Conservation (phyloP, 2,888 invertebrate genomes). For the Cerastoderma edule region DNA sequence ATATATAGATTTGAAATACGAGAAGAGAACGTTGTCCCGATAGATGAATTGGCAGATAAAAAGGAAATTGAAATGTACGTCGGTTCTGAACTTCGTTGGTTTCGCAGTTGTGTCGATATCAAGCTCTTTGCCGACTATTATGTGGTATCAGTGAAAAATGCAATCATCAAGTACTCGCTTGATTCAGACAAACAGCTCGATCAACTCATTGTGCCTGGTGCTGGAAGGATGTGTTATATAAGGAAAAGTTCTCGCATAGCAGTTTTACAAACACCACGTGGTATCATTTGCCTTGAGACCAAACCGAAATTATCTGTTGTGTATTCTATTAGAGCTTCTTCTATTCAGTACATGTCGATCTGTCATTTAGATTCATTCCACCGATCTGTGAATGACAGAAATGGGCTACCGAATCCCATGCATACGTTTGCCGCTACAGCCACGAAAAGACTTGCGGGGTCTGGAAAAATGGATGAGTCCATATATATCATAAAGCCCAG, state of each 20-base stretch:
- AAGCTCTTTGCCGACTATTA: background rate
- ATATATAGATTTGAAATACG: too few relatives aligned
- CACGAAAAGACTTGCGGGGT: background rate
- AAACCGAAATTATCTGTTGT: background rate
- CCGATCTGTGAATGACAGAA: background rate
- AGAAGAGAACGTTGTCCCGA: too few relatives aligned
- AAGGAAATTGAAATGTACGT: too few relatives aligned
- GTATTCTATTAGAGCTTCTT: background rate
- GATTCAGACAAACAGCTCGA: background rate
- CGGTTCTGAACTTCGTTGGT: too few relatives aligned
- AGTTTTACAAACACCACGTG: background rate
- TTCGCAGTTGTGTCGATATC: conserved; percentile 8
- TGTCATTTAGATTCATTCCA: background rate
- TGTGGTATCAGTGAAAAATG: background rate
- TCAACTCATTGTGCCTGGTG: background rate
- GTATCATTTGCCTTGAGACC: background rate
- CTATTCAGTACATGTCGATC: background rate
- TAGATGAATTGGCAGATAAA: too few relatives aligned
- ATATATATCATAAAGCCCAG: background rate
- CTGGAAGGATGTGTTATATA: conserved; percentile 3
- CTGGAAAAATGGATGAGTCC: background rate
- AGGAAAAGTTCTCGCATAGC: background rate
- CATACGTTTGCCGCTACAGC: background rate
- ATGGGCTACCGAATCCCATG: background rate
- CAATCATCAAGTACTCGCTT: background rate